Evolutionary conservation across 2,797 vertebrate species (phyloP).

Genomic region (Pelochelys cantorii): DNA sequence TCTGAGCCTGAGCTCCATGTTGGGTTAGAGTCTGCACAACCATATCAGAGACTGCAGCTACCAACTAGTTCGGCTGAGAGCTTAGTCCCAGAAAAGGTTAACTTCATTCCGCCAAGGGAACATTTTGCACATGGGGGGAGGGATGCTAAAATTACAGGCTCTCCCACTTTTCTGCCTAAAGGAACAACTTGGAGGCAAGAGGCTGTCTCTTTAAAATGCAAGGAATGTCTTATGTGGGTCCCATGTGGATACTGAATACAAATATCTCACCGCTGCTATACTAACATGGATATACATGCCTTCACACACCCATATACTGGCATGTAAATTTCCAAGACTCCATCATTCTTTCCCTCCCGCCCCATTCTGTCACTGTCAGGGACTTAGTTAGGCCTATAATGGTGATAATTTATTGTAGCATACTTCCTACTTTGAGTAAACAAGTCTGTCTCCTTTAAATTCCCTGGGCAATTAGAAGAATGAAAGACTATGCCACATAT

Average conservation of each 20-base stretch:
- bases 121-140: not conserved
- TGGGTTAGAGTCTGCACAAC: rapidly evolving
- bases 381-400: constrained; percentile 72
- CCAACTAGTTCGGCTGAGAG: not conserved
- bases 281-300: not conserved
- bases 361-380: constrained; percentile 71
- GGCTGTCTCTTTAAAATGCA: constrained; percentile 20
- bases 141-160: rapidly evolving
- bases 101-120: rapidly evolving
- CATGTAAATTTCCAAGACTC: not conserved
- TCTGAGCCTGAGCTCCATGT: not conserved
- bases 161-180: not conserved
- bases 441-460: constrained; percentile 85
- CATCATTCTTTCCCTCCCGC: not conserved
- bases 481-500: constrained; percentile 81
- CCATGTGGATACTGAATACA: not conserved
- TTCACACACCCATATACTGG: not conserved
- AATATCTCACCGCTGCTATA: not conserved
- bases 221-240: not conserved
- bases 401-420: constrained; percentile 85
- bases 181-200: not conserved
- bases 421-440: constrained; percentile 84
- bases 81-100: rapidly evolving
- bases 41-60: not conserved
- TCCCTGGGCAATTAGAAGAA: constrained; percentile 86